phyloP scores from a whole-genome alignment of 1,140 invertebrate genomes.

The Epicauta chinensis region DNA sequence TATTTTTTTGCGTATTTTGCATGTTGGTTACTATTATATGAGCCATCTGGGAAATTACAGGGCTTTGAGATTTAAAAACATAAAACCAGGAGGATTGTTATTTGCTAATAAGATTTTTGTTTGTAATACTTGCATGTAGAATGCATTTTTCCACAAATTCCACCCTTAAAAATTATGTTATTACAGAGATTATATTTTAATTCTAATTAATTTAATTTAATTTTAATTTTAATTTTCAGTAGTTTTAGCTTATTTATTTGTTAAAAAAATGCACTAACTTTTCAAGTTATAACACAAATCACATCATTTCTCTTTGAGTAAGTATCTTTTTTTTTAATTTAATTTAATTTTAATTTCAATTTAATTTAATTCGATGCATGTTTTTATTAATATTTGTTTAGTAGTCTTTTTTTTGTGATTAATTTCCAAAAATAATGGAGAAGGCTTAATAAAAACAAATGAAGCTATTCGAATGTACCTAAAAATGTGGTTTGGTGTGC shows the following conservation, averaged over 20 bases:
- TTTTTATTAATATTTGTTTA: neutral
- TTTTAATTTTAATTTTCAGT: no score
- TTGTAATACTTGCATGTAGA: no score
- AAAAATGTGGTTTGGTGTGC: constrained; percentile 37
- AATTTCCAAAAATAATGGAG: neutral
- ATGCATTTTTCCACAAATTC: no score
- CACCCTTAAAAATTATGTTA: no score
- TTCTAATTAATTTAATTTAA: no score
- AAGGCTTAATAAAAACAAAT: constrained; percentile 1
- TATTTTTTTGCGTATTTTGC: constrained; percentile 3
- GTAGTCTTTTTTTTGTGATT: neutral
- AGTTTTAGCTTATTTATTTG: no score
- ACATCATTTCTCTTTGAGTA: neutral
- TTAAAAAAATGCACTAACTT: no score
- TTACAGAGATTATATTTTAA: no score
- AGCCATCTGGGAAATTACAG: neutral
- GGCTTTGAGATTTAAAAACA: neutral
- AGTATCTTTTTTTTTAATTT: neutral
- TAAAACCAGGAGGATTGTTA: no score
- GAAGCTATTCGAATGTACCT: constrained; percentile 27
- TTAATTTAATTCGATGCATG: neutral
- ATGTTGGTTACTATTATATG: neutral
- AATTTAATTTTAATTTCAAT: constrained; percentile 3
- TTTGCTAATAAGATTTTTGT: no score
- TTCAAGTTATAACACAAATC: no score